Percentiles rank a stretch among this genome's conserved stretches.
These are phyloP conservation scores for Cossypha caffra DNA, from an alignment of 2,797 vertebrate species.

Conservation along the genomic window DNA sequence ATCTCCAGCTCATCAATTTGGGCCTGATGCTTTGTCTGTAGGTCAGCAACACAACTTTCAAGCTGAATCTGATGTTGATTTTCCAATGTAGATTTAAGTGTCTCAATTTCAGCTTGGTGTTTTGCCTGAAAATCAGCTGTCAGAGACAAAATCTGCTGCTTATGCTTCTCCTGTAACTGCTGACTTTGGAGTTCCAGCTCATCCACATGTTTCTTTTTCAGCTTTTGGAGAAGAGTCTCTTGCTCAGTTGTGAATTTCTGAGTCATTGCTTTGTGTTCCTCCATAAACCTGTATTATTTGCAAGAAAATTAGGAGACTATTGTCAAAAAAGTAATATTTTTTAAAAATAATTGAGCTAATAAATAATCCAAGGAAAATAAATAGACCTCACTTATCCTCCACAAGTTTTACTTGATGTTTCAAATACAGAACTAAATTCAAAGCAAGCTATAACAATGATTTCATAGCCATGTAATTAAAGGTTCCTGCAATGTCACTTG, in stretches of 20 bases:
- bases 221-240: constrained; percentile 76
- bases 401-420: not conserved
- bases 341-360: not conserved
- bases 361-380: not conserved
- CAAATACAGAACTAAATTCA: not conserved
- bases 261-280: constrained; percentile 78
- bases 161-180: constrained; percentile 57
- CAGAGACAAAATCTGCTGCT: constrained; percentile 57
- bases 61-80: constrained; percentile 69
- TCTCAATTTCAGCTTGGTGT: constrained; percentile 73
- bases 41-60: constrained; percentile 65
- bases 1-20: constrained; percentile 83
- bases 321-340: not conserved
- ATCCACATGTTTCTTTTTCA: constrained; percentile 68
- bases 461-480: not conserved
- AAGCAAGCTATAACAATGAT: not conserved
- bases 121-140: constrained; percentile 65
- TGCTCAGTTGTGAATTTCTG: constrained; percentile 75
- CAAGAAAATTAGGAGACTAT: not conserved
- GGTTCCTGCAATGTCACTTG: not conserved
- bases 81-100: constrained; percentile 68
- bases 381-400: not conserved
- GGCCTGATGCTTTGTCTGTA: constrained; percentile 74
- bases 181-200: constrained; percentile 70
- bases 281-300: constrained; percentile 78